phyloP scores from a whole-genome alignment of 2,888 invertebrate genomes.

The Teleogryllus oceanicus region DNA sequence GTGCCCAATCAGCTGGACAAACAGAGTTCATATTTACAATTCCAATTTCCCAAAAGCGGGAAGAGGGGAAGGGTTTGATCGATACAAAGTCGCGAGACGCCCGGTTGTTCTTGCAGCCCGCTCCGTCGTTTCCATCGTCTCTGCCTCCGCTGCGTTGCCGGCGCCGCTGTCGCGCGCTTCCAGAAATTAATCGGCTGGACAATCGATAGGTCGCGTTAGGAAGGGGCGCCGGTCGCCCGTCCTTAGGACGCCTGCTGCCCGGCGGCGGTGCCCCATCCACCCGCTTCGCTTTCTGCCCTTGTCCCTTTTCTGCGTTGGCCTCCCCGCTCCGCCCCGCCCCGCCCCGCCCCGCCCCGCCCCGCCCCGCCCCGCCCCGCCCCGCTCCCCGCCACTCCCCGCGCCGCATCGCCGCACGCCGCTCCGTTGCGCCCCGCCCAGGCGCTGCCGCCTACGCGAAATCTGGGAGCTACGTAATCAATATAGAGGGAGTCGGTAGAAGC shows the following conservation, averaged over 20 bases:
- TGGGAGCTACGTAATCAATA: slow-evolving; percentile 3
- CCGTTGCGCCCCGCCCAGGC: background rate
- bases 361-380: no score
- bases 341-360: no score
- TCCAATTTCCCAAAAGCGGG: background rate
- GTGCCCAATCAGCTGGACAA: background rate
- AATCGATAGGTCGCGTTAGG: background rate
- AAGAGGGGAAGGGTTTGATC: slow-evolving; percentile 9
- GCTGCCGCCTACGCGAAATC: background rate
- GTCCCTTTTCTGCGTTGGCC: background rate
- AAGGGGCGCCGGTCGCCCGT: background rate
- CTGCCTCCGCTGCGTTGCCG: background rate
- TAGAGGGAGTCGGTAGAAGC: background rate
- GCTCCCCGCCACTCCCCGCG: no score
- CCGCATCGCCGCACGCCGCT: background rate
- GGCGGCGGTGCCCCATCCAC: background rate
- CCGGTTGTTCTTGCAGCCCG: no score
- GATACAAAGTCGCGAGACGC: background rate
- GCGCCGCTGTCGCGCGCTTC: background rate
- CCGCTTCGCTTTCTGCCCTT: background rate
- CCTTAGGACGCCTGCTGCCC: background rate
- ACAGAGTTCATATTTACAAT: slow-evolving; percentile 3
- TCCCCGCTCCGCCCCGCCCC: background rate
- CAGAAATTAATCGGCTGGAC: slow-evolving; percentile 3
- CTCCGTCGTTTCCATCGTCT: background rate